Conservation (phyloP, 2,113 vertebrate species). For the Pitta sordida region DNA sequence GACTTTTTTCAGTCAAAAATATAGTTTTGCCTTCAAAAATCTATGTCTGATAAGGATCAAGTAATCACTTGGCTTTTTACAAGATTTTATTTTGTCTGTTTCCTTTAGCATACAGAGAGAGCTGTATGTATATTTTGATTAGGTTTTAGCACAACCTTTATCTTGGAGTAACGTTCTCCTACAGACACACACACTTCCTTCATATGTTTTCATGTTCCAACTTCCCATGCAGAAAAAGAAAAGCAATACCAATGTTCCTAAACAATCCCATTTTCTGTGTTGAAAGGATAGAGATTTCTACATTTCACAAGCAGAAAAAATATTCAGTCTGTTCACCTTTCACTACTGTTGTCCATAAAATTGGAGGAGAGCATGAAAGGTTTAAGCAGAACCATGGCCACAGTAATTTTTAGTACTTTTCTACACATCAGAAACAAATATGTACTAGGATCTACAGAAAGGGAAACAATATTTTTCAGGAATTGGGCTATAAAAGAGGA, state of each 20-base stretch:
- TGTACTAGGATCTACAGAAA: background rate
- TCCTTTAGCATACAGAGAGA: background rate
- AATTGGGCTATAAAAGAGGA: background rate
- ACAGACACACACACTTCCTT: background rate
- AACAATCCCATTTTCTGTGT: background rate
- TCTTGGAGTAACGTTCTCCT: background rate
- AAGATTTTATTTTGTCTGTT: background rate
- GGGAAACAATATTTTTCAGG: background rate
- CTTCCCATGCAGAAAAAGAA: background rate
- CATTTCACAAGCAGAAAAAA: background rate
- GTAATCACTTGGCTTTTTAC: background rate
- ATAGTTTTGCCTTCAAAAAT: background rate
- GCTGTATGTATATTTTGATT: background rate
- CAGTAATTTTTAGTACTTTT: background rate
- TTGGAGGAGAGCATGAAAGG: background rate
- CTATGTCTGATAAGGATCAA: background rate
- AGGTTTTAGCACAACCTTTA: background rate
- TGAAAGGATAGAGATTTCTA: background rate
- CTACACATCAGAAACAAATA: background rate
- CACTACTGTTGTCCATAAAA: background rate
- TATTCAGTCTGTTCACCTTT: background rate
- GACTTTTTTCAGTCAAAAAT: background rate
- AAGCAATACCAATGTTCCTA: fast-evolving
- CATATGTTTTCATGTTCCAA: background rate
- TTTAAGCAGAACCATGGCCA: fast-evolving